A percentile compares a stretch with the other conserved stretches of the same genome.
Conservation (phyloP, 2,797 vertebrate genomes). For the Ficedula albicollis region DNA sequence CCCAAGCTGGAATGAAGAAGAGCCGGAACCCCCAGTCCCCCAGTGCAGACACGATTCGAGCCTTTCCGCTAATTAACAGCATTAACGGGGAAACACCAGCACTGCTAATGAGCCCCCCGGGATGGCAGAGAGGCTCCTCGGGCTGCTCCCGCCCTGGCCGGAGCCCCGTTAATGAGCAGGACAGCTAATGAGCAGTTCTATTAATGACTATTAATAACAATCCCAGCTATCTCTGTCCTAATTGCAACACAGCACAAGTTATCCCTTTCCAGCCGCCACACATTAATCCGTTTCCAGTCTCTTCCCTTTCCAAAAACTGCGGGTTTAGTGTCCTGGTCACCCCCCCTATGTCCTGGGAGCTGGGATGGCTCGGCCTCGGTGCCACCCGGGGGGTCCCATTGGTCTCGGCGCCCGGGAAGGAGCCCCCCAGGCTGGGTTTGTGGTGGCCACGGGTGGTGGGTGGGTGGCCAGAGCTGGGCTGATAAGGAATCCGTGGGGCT, state of each 20-base stretch:
- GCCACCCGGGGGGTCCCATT: neutral
- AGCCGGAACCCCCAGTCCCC: neutral
- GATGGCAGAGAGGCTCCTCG: neutral
- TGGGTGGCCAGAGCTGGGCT: neutral
- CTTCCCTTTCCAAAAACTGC: neutral
- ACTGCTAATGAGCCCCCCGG: neutral
- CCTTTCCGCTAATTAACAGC: neutral
- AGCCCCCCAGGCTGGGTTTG: neutral
- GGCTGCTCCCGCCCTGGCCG: neutral
- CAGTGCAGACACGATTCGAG: neutral
- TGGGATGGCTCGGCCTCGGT: neutral
- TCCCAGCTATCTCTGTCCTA: neutral
- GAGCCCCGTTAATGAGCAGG: neutral
- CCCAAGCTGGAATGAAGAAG: too few relatives aligned
- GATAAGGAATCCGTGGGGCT: neutral
- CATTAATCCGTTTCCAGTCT: neutral
- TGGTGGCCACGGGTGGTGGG: fast-evolving
- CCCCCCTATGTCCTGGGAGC: too few relatives aligned
- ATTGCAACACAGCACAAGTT: neutral
- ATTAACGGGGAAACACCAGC: neutral
- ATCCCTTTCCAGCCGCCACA: neutral
- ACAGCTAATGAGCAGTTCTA: neutral
- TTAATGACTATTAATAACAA: neutral
- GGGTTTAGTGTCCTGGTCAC: fast-evolving
- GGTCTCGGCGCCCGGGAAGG: too few relatives aligned